Evolutionary conservation across 2,888 invertebrate species (phyloP).

Genomic region (Scotopteryx bipunctaria): DNA sequence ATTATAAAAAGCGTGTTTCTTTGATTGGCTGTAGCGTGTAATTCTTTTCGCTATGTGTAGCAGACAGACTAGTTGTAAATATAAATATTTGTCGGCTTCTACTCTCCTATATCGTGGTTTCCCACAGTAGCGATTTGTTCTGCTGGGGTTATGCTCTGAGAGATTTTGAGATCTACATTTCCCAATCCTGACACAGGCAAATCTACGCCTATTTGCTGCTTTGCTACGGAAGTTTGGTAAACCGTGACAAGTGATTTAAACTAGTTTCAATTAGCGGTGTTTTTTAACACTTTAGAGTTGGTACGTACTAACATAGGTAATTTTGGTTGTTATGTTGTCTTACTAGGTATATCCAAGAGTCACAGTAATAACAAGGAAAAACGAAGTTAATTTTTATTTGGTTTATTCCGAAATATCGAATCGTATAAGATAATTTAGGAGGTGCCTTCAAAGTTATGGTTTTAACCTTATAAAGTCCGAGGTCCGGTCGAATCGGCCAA

Average conservation of each 20-base stretch:
- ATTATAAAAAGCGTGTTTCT: conserved; percentile 69
- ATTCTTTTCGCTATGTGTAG: conserved; percentile 36
- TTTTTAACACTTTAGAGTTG: no score
- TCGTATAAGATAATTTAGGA: conserved; percentile 42
- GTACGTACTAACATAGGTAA: no score
- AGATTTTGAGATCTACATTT: conserved; percentile 13
- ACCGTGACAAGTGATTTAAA: no score
- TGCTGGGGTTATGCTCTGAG: conserved; percentile 5
- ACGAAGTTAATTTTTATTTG: conserved; percentile 32
- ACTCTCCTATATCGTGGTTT: conserved; percentile 37
- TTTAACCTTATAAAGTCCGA: conserved; percentile 55
- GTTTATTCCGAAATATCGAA: conserved; percentile 21
- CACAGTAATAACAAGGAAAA: conserved; percentile 32
- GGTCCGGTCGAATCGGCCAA: conserved; percentile 54
- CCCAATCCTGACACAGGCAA: conserved; percentile 1
- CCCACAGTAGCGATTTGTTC: conserved; percentile 41
- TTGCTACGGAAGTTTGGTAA: no score
- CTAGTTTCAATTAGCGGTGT: no score
- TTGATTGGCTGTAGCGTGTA: conserved; percentile 36
- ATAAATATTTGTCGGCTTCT: conserved; percentile 39
- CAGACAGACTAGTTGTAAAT: conserved; percentile 36
- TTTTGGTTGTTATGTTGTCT: neutral
- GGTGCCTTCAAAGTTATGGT: conserved; percentile 50
- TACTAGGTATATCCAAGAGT: neutral
- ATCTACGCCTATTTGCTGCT: no score